These are phyloP conservation scores for Parnassius orleans DNA, from an alignment of 2,888 invertebrate genomes.

Conservation along the genomic window DNA sequence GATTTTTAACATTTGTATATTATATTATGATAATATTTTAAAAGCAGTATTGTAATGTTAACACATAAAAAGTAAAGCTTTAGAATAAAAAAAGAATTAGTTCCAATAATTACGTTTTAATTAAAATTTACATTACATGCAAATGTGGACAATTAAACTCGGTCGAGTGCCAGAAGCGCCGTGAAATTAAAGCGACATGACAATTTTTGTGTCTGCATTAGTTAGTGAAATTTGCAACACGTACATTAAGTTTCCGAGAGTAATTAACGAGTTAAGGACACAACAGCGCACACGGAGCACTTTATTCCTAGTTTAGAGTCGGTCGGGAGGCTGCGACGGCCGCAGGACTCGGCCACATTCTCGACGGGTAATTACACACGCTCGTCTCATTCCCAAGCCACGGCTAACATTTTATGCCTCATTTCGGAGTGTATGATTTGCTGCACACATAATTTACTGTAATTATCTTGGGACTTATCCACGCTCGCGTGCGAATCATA, in stretches of 20 bases:
- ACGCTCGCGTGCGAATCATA: slow-evolving; percentile 55
- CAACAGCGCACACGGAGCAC: slow-evolving; percentile 51
- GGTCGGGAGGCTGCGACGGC: slow-evolving; percentile 56
- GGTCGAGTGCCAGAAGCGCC: slow-evolving; percentile 26
- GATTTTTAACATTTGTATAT: too few species aligned
- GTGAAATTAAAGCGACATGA: slow-evolving; percentile 25
- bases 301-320: slow-evolving; percentile 70
- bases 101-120: slow-evolving; percentile 34
- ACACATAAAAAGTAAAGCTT: slow-evolving; percentile 5
- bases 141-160: slow-evolving; percentile 27
- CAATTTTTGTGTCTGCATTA: slow-evolving; percentile 32
- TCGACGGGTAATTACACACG: slow-evolving; percentile 75
- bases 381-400: slow-evolving; percentile 70
- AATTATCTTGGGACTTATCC: slow-evolving; percentile 71
- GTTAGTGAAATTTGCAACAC: slow-evolving; percentile 49
- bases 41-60: not conserved
- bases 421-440: slow-evolving; percentile 76
- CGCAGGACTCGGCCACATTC: slow-evolving; percentile 74
- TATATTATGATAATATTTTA: too few species aligned
- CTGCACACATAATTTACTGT: slow-evolving; percentile 67
- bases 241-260: slow-evolving; percentile 62
- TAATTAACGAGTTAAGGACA: slow-evolving; percentile 71
- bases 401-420: slow-evolving; percentile 73
- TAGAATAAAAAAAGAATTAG: slow-evolving; percentile 30
- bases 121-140: slow-evolving; percentile 28